Conservation (phyloP, 2,113 vertebrate species). For the Urocitellus parryii region DNA sequence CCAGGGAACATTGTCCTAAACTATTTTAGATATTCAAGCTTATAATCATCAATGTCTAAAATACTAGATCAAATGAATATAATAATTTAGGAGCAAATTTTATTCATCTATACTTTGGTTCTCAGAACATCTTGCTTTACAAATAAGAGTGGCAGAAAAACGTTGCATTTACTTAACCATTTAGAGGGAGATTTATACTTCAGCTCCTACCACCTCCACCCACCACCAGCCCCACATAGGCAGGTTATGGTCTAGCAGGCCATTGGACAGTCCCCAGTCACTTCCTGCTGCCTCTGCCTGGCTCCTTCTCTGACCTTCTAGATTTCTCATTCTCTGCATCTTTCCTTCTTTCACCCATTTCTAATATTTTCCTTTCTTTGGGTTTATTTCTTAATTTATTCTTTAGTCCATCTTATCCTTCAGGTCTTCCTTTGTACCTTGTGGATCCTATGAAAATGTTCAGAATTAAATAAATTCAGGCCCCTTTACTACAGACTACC, state of each 20-base stretch:
- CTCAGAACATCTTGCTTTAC: neutral
- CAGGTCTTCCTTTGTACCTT: neutral
- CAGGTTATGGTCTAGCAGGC: rapidly evolving
- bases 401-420: neutral
- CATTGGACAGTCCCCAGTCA: rapidly evolving
- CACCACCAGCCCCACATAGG: rapidly evolving
- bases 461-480: neutral
- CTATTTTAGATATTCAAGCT: neutral
- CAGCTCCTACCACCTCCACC: rapidly evolving
- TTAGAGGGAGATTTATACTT: neutral
- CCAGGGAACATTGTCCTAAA: neutral
- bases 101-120: neutral
- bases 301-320: neutral
- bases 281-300: neutral
- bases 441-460: neutral
- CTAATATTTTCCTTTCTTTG: neutral
- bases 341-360: neutral
- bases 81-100: neutral
- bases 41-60: neutral
- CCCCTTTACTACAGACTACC: neutral
- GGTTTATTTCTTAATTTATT: neutral
- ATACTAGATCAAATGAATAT: neutral
- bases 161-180: neutral
- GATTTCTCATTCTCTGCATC: neutral
- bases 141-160: neutral